Percentiles rank a stretch among this genome's conserved stretches.
Evolutionary conservation across 1,140 invertebrate genomes (phyloP).

Genomic region (Venustaconcha ellipsiformis): DNA sequence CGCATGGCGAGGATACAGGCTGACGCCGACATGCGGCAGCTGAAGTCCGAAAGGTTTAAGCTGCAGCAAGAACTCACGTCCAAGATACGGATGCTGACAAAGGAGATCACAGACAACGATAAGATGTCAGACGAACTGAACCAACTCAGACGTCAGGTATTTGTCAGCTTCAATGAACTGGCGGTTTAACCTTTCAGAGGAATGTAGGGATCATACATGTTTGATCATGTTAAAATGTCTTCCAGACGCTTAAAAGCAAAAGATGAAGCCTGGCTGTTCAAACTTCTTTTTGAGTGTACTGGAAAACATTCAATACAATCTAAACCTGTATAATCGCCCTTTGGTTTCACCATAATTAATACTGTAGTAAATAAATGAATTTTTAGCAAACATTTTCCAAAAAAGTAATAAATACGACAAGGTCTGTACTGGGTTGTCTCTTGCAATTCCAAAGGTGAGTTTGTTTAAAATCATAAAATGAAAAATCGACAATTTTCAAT

Average conservation of each 20-base stretch:
- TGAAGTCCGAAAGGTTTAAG: constrained; percentile 44
- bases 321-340: no score
- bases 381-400: no score
- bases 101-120: constrained; percentile 48
- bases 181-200: neutral
- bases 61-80: constrained; percentile 51
- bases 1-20: constrained; percentile 36
- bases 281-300: no score
- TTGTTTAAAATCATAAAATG: no score
- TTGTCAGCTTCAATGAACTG: neutral
- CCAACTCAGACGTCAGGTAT: constrained; percentile 48
- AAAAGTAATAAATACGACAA: no score
- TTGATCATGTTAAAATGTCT: neutral
- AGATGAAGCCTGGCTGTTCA: neutral
- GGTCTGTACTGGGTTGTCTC: no score
- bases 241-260: no score
- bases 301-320: neutral
- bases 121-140: constrained; percentile 47
- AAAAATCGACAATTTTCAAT: no score
- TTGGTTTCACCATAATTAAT: no score
- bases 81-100: constrained; percentile 48
- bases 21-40: constrained; percentile 40
- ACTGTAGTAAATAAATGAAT: no score
- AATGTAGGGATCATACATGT: neutral
- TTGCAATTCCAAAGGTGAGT: no score